Conservation (phyloP, 2,797 vertebrate species). For the Fistularia commersonii region DNA sequence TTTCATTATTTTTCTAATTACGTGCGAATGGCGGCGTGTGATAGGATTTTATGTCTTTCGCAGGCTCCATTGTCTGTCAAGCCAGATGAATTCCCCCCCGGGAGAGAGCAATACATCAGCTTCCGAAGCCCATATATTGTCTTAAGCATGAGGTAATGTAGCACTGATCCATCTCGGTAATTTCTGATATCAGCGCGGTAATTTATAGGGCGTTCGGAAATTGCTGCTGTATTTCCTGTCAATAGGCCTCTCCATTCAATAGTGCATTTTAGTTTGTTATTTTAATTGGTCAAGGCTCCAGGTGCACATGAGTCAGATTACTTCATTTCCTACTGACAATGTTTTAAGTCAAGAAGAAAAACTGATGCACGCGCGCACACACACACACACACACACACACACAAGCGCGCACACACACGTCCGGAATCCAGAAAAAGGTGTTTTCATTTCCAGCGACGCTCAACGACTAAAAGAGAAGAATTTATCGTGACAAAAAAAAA, state of each 20-base stretch:
- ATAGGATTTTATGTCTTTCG: conserved; percentile 63
- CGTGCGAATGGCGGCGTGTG: conserved; percentile 63
- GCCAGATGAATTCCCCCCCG: conserved; percentile 52
- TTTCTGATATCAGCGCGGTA: conserved; percentile 37
- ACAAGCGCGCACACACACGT: too few relatives aligned
- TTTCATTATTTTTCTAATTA: conserved; percentile 69
- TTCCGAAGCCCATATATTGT: conserved; percentile 55
- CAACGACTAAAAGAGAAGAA: too few relatives aligned
- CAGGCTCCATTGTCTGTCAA: conserved; percentile 46
- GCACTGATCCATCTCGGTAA: conserved; percentile 44
- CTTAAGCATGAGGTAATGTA: conserved; percentile 63
- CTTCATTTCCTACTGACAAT: not conserved
- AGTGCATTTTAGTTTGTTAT: conserved; percentile 21
- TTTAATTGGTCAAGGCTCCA: conserved; percentile 10
- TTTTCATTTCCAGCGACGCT: too few relatives aligned
- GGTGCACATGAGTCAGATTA: conserved; percentile 8
- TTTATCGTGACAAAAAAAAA: too few relatives aligned
- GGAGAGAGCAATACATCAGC: conserved; percentile 57
- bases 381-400: too few relatives aligned
- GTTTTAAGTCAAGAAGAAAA: too few relatives aligned
- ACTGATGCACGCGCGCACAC: too few relatives aligned
- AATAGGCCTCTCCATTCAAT: conserved; percentile 12
- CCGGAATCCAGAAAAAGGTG: too few relatives aligned
- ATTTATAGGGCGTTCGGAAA: conserved; percentile 46
- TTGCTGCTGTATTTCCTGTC: conserved; percentile 30